phyloP scores from a whole-genome alignment of 2,797 vertebrate species.

The Scomberomorus guttatus region DNA sequence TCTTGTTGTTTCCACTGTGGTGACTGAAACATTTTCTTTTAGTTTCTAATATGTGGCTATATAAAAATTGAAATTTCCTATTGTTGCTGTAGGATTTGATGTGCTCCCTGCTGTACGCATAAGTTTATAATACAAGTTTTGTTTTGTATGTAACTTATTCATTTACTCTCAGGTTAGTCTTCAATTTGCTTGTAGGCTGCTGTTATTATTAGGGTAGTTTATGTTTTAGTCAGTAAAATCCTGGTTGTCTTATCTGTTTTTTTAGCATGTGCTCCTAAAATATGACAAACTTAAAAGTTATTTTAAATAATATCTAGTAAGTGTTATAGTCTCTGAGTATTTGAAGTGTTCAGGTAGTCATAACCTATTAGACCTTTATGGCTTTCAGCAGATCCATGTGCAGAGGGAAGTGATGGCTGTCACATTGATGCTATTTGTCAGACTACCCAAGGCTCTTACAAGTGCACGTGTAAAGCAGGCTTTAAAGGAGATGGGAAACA shows the following conservation, averaged over 20 bases:
- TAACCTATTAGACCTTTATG: slow-evolving; percentile 34
- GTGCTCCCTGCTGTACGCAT: not conserved
- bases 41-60: slow-evolving; percentile 1
- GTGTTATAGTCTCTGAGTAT: not conserved
- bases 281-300: not conserved
- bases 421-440: slow-evolving; percentile 97
- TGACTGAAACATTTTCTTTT: slow-evolving; percentile 25
- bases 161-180: not conserved
- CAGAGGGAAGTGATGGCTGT: slow-evolving; percentile 93
- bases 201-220: not conserved
- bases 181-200: not conserved
- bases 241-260: not conserved
- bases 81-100: not conserved
- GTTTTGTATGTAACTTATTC: slow-evolving; percentile 9
- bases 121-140: not conserved
- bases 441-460: slow-evolving; percentile 93
- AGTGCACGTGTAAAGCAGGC: slow-evolving; percentile 95
- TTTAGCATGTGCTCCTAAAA: not conserved
- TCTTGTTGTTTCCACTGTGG: slow-evolving; percentile 57
- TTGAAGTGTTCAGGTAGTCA: slow-evolving; percentile 27
- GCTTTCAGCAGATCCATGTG: slow-evolving; percentile 90
- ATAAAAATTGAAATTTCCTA: not conserved
- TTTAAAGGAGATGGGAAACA: slow-evolving; percentile 94
- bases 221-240: not conserved
- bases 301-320: not conserved